Evolutionary conservation across 1,140 invertebrate species (phyloP), one percentile per base, ranked within the genome.

Genomic region (Gonioctena quinquepunctata): DNA sequence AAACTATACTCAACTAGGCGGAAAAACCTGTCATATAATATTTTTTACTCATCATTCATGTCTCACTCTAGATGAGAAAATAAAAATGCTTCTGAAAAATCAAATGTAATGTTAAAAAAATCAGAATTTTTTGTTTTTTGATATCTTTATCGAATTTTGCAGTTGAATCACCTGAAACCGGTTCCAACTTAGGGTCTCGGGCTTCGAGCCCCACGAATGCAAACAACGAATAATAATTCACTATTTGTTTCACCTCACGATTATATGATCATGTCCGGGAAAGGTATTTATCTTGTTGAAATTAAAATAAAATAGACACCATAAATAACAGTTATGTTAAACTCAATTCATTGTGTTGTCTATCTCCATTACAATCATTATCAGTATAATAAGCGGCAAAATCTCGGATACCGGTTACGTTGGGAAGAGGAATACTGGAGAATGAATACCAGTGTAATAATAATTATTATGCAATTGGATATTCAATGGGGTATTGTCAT

Each of bases 241-340:
- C 33, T 42, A 42, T 42, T 42, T 42, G 16, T 42, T 42, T 11
- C 4, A 42, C 13, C 11, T 42, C 33, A 42, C 33, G 33, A 42
- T 3, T n/a, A 11, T n/a, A 13, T 11, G 16, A n/a, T 42, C 33
- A n/a, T 42, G 33, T n/a, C 16, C 2, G 33, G 0, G 16, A 54
- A 54, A 54, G 2, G 18, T 23, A 23, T 54, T 54, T 23, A 54
- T 18, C 52, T 23, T 21, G 22, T 54, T 54, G 19, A 54, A 54
- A 54, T 54, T 18, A 22, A 54, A 54, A 54, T 54, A 54, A 54
- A 54, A 13, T 54, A 18, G 22, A 54, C 52, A 23, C 52, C 52
- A 54, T 54, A 54, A 54, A 54, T 54, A 54, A 54, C 52, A 5
- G 52, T 23, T 54, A 54, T 54, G 52, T 54, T 54, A 23, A 21